phyloP scores from a whole-genome alignment of 92 coral and sea anemone genomes.

The Muricea muricata region DNA sequence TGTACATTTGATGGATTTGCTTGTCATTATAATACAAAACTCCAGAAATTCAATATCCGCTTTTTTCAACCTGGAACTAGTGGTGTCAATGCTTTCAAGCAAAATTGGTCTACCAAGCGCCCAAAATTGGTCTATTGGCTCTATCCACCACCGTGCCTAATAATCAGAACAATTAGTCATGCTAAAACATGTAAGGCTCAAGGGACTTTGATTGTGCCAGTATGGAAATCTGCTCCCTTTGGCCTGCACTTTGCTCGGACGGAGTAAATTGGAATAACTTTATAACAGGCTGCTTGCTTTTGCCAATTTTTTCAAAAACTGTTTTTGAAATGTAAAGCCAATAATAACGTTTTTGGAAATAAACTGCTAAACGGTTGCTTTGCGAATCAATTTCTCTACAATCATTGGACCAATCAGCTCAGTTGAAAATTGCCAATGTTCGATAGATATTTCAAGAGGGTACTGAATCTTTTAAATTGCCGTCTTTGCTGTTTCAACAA shows the following conservation, averaged over 20 bases:
- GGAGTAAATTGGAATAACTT: slow-evolving; percentile 55
- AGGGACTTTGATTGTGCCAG: slow-evolving; percentile 53
- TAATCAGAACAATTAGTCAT: slow-evolving; percentile 25
- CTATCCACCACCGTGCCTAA: slow-evolving; percentile 16
- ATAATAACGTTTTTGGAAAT: slow-evolving; percentile 47
- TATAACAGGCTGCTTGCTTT: slow-evolving; percentile 54
- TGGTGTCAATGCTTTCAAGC: slow-evolving; percentile 72
- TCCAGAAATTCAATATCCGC: slow-evolving; percentile 39
- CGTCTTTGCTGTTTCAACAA: no score
- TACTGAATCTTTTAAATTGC: no score
- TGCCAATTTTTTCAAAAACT: slow-evolving; percentile 46
- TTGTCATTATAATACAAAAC: slow-evolving; percentile 58
- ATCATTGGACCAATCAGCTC: no score
- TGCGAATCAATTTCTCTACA: slow-evolving; percentile 50
- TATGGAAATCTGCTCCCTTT: slow-evolving; percentile 68
- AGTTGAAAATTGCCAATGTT: no score
- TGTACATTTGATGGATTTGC: slow-evolving; percentile 58
- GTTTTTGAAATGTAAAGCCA: slow-evolving; percentile 33
- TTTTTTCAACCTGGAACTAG: slow-evolving; percentile 63
- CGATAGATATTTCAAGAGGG: no score
- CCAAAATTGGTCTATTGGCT: slow-evolving; percentile 22
- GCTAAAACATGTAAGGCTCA: slow-evolving; percentile 45
- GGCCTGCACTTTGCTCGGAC: slow-evolving; percentile 65
- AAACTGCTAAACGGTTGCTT: slow-evolving; percentile 57
- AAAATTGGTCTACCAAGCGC: no score